Conservation (phyloP, 1,140 invertebrate genomes). For the Heliconius eleuchia region DNA sequence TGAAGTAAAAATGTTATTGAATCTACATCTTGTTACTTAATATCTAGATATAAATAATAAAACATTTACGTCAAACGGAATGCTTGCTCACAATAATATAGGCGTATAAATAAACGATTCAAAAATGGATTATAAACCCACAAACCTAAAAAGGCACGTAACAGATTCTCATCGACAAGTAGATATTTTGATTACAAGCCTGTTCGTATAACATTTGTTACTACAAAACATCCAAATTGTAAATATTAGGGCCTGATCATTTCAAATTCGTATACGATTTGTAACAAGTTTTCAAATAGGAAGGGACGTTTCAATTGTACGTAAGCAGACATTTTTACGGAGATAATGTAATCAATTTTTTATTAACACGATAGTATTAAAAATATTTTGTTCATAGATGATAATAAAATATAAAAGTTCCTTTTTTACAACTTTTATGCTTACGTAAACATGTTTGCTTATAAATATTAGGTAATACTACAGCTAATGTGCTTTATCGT, state of each 20-base stretch:
- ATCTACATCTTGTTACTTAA: constrained; percentile 25
- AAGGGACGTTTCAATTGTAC: constrained; percentile 9
- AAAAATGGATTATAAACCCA: constrained; percentile 10
- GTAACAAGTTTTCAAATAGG: background rate
- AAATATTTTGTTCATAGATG: background rate
- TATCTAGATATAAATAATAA: constrained; percentile 20
- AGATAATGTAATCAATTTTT: background rate
- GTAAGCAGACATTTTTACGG: background rate
- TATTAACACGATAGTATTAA: background rate
- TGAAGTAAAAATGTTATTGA: constrained; percentile 25
- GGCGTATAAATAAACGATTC: constrained; percentile 1
- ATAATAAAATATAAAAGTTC: background rate
- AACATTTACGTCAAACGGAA: constrained; percentile 34
- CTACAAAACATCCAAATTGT: constrained; percentile 10
- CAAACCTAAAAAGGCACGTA: constrained; percentile 25
- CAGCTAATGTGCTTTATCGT: constrained; percentile 82
- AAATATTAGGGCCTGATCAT: constrained; percentile 20
- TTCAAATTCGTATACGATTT: constrained; percentile 21
- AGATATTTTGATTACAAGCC: background rate
- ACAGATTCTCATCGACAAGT: constrained; percentile 11
- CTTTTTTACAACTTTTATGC: background rate
- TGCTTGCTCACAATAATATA: constrained; percentile 22
- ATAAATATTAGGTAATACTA: constrained; percentile 2
- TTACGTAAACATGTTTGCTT: constrained; percentile 7
- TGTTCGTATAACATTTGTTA: background rate